These are phyloP conservation scores for Globia sparganii DNA, from an alignment of 2,888 invertebrate species.

Conservation along the genomic window DNA sequence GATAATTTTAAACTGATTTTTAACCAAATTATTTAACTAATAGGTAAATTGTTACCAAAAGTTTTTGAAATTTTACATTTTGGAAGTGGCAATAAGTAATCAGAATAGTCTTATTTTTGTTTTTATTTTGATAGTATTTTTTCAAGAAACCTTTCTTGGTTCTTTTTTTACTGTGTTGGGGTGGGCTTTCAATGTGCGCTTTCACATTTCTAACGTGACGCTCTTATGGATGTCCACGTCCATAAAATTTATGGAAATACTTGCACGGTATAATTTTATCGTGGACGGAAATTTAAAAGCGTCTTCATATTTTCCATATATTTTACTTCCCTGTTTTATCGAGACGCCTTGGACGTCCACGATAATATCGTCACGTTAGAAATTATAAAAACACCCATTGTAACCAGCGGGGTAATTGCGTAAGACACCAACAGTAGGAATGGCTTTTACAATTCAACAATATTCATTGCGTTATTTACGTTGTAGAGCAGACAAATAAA, in stretches of 20 bases:
- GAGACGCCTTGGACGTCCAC: not conserved
- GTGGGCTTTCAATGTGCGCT: not conserved
- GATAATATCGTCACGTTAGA: not conserved
- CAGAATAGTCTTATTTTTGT: conserved; percentile 6
- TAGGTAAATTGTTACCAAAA: conserved; percentile 19
- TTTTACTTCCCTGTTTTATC: not conserved
- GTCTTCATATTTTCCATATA: not conserved
- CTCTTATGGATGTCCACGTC: not conserved
- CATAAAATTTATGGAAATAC: not conserved
- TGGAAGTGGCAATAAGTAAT: not conserved
- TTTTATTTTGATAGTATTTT: conserved; percentile 38
- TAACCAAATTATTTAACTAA: conserved; percentile 26
- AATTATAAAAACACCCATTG: not conserved
- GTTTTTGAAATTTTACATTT: conserved; percentile 22
- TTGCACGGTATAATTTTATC: not conserved
- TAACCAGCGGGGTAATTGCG: not conserved
- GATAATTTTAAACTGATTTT: conserved; percentile 28
- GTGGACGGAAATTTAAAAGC: not conserved
- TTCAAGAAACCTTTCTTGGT: not conserved
- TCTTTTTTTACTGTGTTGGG: not conserved
- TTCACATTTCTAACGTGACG: not conserved
- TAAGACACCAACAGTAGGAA: not conserved
- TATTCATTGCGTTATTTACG: not conserved
- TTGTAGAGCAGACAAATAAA: not conserved
- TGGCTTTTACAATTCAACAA: not conserved